phyloP scores from a whole-genome alignment of 1,140 invertebrate species.

The Drosophila pruinosa region DNA sequence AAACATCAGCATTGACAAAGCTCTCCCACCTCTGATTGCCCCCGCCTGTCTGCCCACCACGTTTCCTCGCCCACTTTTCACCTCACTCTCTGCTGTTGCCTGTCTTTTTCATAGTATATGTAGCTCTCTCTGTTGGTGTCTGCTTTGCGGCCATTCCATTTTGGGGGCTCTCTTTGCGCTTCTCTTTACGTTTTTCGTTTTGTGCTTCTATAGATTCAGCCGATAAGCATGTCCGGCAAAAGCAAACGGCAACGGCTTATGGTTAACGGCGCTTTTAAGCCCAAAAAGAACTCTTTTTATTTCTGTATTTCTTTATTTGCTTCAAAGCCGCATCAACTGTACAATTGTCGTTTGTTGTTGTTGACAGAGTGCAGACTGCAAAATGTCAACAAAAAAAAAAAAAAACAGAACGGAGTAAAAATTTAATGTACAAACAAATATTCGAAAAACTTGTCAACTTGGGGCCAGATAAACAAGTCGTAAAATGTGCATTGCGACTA shows the following conservation, averaged over 20 bases:
- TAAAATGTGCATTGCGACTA: not conserved
- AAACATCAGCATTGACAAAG: conserved; percentile 32
- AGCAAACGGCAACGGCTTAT: not conserved
- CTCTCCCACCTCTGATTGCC: not conserved
- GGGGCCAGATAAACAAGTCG: conserved; percentile 9
- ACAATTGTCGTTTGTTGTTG: conserved; percentile 15
- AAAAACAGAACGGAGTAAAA: not conserved
- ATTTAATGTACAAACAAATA: conserved; percentile 14
- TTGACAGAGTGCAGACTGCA: conserved; percentile 2
- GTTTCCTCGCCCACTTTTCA: not conserved
- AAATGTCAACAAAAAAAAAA: conserved; percentile 20
- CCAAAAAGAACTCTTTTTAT: not conserved
- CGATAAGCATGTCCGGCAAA: conserved; percentile 28
- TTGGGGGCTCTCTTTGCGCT: conserved; percentile 9
- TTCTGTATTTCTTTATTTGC: not conserved
- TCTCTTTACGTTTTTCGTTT: not conserved
- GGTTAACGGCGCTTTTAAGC: conserved; percentile 22
- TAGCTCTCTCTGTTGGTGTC: not conserved
- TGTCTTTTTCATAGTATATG: too few species aligned
- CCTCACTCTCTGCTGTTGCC: not conserved
- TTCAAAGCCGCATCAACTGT: conserved; percentile 22
- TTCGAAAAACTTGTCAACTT: conserved; percentile 15
- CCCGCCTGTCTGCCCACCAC: not conserved
- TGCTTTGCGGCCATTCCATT: conserved; percentile 2
- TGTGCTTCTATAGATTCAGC: conserved; percentile 4